Conservation (phyloP, 2,797 vertebrate genomes). For the Melanotaenia parkinsoni region DNA sequence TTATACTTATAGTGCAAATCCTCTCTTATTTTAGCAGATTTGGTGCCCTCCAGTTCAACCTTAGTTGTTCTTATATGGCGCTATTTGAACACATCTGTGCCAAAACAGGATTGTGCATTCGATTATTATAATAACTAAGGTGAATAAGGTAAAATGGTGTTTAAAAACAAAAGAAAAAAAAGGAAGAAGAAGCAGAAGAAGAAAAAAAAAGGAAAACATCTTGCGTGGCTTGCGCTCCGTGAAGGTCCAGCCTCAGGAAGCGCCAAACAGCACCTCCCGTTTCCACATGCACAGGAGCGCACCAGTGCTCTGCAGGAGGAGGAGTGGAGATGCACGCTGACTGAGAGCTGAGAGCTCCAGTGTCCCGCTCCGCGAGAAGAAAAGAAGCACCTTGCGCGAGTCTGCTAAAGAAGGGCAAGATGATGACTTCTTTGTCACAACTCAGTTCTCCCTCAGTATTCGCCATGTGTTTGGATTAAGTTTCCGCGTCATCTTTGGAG, state of each 20-base stretch:
- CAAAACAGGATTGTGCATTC: constrained; percentile 1
- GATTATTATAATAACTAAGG: neutral
- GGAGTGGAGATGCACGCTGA: constrained; percentile 56
- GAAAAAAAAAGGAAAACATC: neutral
- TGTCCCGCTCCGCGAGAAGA: constrained; percentile 24
- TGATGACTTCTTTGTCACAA: constrained; percentile 4
- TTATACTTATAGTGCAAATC: constrained; percentile 7
- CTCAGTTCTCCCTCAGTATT: constrained; percentile 28
- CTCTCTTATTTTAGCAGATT: constrained; percentile 20
- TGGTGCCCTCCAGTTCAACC: neutral
- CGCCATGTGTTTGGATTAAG: constrained; percentile 66
- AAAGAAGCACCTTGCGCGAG: constrained; percentile 36
- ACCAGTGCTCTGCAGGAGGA: constrained; percentile 58
- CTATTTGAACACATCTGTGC: constrained; percentile 4
- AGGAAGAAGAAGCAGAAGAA: neutral
- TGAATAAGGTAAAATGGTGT: neutral
- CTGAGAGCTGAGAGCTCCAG: constrained; percentile 35
- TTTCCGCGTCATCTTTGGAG: constrained; percentile 42
- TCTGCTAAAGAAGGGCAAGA: constrained; percentile 2
- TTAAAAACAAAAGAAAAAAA: neutral
- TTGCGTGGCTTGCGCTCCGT: constrained; percentile 51
- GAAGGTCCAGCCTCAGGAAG: constrained; percentile 81
- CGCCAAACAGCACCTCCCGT: constrained; percentile 79
- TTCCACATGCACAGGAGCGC: constrained; percentile 71
- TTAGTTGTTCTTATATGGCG: neutral